A percentile compares a stretch with the other conserved stretches of the same genome.
Evolutionary conservation across 1,140 invertebrate species (phyloP).

Genomic region (Odontomachus brunneus): DNA sequence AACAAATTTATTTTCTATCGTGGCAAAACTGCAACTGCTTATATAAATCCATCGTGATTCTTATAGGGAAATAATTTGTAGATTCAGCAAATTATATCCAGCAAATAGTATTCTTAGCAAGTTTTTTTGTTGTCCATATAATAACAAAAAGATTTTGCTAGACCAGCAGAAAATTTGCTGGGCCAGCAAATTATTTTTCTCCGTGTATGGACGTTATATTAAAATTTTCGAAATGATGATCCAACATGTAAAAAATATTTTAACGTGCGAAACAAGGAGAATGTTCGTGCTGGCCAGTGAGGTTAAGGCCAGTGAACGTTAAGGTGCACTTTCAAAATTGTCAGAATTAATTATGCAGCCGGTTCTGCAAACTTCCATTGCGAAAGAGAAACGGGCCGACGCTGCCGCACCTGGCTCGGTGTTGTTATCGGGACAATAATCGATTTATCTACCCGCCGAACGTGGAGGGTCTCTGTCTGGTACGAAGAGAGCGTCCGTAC

Average conservation of each 20-base stretch:
- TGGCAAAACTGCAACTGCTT: no score
- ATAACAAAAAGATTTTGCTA: no score
- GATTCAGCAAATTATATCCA: no score
- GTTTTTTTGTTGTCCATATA: no score
- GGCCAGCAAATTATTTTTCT: no score
- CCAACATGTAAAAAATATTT: neutral
- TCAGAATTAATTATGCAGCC: slow-evolving; percentile 36
- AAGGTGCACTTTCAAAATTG: slow-evolving; percentile 36
- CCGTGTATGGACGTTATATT: no score
- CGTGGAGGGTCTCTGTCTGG: slow-evolving; percentile 7
- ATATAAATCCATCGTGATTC: no score
- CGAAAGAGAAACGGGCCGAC: slow-evolving; percentile 3
- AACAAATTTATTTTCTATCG: no score
- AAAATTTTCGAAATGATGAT: neutral
- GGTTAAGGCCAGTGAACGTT: no score
- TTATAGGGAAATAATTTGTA: no score
- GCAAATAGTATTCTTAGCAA: no score
- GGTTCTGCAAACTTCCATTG: slow-evolving; percentile 33
- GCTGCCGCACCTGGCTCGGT: neutral
- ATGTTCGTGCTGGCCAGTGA: neutral
- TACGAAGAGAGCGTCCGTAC: slow-evolving; percentile 37
- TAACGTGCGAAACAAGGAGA: neutral
- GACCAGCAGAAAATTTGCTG: no score
- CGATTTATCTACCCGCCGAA: slow-evolving; percentile 52
- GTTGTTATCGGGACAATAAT: slow-evolving; percentile 62